Conservation (phyloP, 2,113 vertebrate species). For the Anarhynchus alexandrinus region DNA sequence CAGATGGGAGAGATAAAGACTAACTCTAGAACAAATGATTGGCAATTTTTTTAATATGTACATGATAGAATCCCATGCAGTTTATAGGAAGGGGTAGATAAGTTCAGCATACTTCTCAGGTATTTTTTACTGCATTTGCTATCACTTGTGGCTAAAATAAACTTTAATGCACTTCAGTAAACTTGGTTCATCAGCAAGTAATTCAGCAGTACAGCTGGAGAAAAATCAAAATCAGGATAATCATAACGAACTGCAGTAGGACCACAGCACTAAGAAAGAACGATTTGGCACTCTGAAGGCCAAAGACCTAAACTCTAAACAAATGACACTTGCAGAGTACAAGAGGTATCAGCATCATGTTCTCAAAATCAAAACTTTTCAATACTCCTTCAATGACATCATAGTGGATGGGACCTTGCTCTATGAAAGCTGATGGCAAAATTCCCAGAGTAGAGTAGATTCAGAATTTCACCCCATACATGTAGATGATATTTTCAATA, state of each 20-base stretch:
- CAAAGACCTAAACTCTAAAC: not conserved
- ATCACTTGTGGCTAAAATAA: not conserved
- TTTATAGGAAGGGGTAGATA: not conserved
- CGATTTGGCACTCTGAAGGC: not conserved
- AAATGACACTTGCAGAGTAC: not conserved
- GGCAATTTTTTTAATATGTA: not conserved
- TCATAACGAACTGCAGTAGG: not conserved
- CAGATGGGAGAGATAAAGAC: conserved; percentile 27
- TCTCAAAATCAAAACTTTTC: not conserved
- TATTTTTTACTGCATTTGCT: not conserved
- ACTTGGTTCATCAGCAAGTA: not conserved
- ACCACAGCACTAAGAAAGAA: not conserved
- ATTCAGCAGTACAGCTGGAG: not conserved
- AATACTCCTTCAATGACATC: not conserved
- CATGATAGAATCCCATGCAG: not conserved
- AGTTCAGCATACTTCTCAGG: not conserved
- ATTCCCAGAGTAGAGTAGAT: not conserved
- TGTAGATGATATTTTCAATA: not conserved
- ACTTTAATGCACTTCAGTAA: not conserved
- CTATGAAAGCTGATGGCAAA: not conserved
- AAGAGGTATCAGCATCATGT: not conserved
- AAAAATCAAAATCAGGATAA: not conserved
- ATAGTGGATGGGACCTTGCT: not conserved
- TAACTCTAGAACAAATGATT: not conserved
- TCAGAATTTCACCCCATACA: not conserved